Evolutionary conservation across 2,113 vertebrate species (phyloP).

Genomic region (Petrocephalus zakoni): DNA sequence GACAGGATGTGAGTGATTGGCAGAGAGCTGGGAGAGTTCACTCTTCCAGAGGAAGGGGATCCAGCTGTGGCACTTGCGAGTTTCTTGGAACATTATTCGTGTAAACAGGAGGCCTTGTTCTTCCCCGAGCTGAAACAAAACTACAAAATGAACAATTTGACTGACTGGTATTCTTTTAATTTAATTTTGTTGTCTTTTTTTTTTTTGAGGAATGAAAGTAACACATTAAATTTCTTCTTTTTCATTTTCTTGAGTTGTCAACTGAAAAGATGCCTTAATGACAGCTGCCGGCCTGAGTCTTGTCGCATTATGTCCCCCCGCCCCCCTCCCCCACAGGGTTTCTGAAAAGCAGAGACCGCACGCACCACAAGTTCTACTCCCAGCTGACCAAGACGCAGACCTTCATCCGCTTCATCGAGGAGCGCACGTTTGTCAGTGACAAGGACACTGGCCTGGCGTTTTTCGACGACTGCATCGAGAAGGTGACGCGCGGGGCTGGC

Average conservation of each 20-base stretch:
- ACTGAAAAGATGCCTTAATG: neutral
- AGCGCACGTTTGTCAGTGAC: constrained; percentile 97
- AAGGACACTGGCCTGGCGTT: constrained; percentile 96
- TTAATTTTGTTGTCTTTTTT: neutral
- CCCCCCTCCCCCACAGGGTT: constrained; percentile 67
- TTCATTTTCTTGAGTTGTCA: neutral
- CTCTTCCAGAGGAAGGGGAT: neutral
- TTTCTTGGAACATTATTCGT: neutral
- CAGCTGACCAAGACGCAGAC: constrained; percentile 93
- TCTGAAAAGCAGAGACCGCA: constrained; percentile 89
- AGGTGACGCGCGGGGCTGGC: constrained; percentile 64
- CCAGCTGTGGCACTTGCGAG: neutral
- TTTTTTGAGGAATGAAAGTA: neutral
- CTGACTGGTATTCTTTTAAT: neutral
- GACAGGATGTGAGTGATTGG: constrained; percentile 14
- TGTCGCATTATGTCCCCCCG: too few relatives aligned
- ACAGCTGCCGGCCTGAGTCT: too few relatives aligned
- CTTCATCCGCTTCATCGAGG: constrained; percentile 97
- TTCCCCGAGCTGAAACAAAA: neutral
- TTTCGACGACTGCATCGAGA: constrained; percentile 97
- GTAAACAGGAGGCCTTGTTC: neutral
- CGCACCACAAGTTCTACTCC: constrained; percentile 91
- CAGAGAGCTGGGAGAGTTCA: neutral
- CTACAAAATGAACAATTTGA: neutral
- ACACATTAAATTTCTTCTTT: neutral